Percentiles rank a stretch among this genome's conserved stretches.
phyloP scores from a whole-genome alignment of 2,888 invertebrate genomes.

The Griposia aprilina region DNA sequence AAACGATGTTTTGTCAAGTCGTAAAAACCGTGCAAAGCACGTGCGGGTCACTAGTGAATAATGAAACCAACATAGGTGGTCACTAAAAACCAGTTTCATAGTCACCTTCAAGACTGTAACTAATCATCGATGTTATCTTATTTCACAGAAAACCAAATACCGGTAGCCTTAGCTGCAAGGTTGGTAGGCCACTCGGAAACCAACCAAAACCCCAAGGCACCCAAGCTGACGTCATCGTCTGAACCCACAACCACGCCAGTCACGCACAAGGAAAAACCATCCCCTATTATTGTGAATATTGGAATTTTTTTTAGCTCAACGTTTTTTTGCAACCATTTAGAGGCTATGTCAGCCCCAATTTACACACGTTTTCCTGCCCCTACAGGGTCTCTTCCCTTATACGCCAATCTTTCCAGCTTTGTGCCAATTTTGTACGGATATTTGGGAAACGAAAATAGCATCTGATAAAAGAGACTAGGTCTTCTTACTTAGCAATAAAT shows the following conservation, averaged over 20 bases:
- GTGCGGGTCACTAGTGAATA: not conserved
- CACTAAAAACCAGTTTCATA: not conserved
- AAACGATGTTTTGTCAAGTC: not conserved
- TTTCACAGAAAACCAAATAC: conserved; percentile 58
- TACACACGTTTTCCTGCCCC: not conserved
- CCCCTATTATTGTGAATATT: conserved; percentile 39
- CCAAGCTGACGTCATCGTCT: conserved; percentile 18
- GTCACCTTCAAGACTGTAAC: not conserved
- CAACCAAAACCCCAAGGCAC: conserved; percentile 60
- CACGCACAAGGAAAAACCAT: not conserved
- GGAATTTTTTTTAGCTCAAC: not conserved
- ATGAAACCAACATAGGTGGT: not conserved
- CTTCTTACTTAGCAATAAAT: not conserved
- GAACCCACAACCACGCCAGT: conserved; percentile 9
- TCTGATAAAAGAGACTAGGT: not conserved
- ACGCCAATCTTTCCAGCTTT: not conserved
- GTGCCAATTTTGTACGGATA: not conserved
- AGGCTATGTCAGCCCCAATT: not conserved
- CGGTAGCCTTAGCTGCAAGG: conserved; percentile 56
- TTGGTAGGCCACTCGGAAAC: conserved; percentile 69
- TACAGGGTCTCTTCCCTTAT: not conserved
- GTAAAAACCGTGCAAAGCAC: not conserved
- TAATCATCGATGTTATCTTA: not conserved
- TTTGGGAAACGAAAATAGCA: too few species aligned
- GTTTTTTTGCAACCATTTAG: not conserved